Percentiles rank a stretch among this genome's conserved stretches.
Conservation (phyloP, 64 coral and sea anemone genomes). For the Dendrophyllia cribrosa region DNA sequence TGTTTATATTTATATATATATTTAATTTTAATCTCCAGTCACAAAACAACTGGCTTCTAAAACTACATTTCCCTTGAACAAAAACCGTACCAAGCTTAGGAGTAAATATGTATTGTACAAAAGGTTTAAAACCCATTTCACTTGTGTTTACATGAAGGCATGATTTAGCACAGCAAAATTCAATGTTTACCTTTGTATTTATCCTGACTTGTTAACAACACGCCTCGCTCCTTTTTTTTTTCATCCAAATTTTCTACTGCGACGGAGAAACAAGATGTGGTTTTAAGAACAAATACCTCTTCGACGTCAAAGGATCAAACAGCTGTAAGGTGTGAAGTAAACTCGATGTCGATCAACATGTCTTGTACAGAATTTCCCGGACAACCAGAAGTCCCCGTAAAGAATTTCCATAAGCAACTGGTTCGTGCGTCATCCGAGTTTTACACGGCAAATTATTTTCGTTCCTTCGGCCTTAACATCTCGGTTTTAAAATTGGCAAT, state of each 20-base stretch:
- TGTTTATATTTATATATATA: too few species aligned
- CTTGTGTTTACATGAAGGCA: conserved; percentile 9
- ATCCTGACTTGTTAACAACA: too few species aligned
- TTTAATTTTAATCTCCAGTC: too few species aligned
- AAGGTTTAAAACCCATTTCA: background rate
- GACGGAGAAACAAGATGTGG: background rate
- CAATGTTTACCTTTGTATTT: conserved; percentile 18
- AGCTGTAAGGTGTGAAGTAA: background rate
- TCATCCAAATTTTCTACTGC: too few species aligned
- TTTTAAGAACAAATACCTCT: background rate
- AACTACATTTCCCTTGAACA: too few species aligned
- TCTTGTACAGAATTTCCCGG: background rate
- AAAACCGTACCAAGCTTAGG: too few species aligned
- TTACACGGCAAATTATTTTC: conserved; percentile 2
- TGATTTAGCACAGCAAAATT: background rate
- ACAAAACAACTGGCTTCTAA: too few species aligned
- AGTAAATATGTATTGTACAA: background rate
- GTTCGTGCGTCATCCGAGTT: background rate
- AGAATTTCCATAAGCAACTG: conserved; percentile 3
- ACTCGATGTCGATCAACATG: background rate
- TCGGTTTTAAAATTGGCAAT: background rate
- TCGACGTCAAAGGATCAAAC: background rate
- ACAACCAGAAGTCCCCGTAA: background rate
- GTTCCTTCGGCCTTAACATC: background rate
- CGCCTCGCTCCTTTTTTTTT: too few species aligned